These are phyloP conservation scores for Terrapene triunguis DNA, from an alignment of 2,113 vertebrate genomes.

Conservation along the genomic window DNA sequence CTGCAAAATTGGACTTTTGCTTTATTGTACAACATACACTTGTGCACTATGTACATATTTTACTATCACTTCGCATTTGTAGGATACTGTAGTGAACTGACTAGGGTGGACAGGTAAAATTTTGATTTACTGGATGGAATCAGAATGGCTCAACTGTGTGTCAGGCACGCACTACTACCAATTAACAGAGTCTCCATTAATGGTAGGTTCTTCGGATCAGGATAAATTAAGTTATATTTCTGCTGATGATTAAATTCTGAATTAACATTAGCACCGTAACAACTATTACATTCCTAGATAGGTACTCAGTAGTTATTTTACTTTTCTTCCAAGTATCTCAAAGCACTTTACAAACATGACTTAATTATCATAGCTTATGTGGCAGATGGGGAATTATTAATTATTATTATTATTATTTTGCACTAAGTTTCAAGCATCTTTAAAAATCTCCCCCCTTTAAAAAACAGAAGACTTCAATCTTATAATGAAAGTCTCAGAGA, in stretches of 20 bases:
- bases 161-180: fast-evolving
- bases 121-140: not conserved
- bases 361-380: not conserved
- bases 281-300: not conserved
- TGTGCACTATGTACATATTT: not conserved
- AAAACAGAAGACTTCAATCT: not conserved
- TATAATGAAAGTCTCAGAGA: not conserved
- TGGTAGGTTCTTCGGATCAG: not conserved
- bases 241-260: not conserved
- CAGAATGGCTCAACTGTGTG: not conserved
- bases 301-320: fast-evolving
- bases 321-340: not conserved
- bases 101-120: not conserved
- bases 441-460: not conserved
- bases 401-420: not conserved
- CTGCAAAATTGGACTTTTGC: not conserved
- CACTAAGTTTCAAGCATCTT: not conserved
- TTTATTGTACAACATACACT: not conserved
- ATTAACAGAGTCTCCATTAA: fast-evolving
- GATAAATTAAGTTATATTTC: not conserved
- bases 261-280: not conserved
- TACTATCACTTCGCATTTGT: not conserved
- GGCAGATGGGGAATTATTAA: not conserved
- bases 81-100: not conserved
- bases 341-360: not conserved